Evolutionary conservation across 2,113 vertebrate species (phyloP).

Genomic region (Nicator chloris): DNA sequence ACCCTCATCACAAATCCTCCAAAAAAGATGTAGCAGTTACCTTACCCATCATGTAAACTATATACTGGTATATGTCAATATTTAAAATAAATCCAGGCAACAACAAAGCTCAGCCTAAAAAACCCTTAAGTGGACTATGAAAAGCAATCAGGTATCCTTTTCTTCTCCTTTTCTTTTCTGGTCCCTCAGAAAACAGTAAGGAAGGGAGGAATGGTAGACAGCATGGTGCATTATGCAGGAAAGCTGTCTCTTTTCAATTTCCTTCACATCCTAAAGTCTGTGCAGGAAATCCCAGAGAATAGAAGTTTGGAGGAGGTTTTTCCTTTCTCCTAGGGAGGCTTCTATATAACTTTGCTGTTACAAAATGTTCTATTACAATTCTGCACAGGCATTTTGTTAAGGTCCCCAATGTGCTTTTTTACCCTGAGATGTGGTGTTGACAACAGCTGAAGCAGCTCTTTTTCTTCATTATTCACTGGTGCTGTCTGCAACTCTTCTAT

Average conservation of each 20-base stretch:
- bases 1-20: neutral
- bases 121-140: neutral
- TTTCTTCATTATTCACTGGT: constrained; percentile 80
- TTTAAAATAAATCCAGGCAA: neutral
- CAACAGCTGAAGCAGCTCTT: constrained; percentile 86
- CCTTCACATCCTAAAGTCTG: neutral
- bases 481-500: constrained; percentile 88
- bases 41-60: neutral
- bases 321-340: neutral
- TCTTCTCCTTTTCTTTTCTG: neutral
- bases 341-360: neutral
- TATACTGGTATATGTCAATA: neutral
- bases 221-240: neutral
- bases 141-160: neutral
- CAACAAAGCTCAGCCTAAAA: neutral
- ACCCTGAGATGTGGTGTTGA: constrained; percentile 92
- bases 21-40: neutral
- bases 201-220: neutral
- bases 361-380: neutral
- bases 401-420: neutral
- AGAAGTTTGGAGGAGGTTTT: neutral
- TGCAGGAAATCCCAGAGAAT: neutral
- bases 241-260: neutral
- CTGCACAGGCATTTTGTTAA: neutral
- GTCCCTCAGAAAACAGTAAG: neutral